phyloP scores from a whole-genome alignment of 2,888 invertebrate genomes.

The Caenorhabditis sp. region DNA sequence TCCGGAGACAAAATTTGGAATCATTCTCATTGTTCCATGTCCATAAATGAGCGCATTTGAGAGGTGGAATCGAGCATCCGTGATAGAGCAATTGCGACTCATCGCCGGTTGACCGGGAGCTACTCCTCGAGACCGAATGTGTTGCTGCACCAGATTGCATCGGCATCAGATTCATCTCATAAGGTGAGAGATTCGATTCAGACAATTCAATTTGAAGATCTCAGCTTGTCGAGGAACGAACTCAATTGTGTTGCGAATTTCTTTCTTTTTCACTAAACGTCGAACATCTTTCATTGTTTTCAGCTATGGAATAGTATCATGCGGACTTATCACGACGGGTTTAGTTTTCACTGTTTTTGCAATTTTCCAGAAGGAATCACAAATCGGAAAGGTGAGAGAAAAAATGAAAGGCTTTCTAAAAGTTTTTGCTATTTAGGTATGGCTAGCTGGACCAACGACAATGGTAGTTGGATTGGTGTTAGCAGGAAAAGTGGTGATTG shows the following conservation, averaged over 20 bases:
- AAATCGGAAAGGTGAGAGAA: constrained; percentile 79
- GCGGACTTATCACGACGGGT: constrained; percentile 82
- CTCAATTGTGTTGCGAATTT: constrained; percentile 36
- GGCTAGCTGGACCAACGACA: constrained; percentile 81
- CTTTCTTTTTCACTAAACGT: background rate
- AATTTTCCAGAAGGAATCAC: constrained; percentile 83
- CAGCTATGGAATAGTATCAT: constrained; percentile 82
- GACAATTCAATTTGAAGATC: constrained; percentile 15
- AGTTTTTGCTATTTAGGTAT: constrained; percentile 64
- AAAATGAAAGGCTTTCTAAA: background rate
- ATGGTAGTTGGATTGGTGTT: constrained; percentile 82
- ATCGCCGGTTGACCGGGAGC: constrained; percentile 37
- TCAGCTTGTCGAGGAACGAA: constrained; percentile 5
- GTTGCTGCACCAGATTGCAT: constrained; percentile 80
- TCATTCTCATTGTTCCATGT: constrained; percentile 45
- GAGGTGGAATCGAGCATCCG: constrained; percentile 7
- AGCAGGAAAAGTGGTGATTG: constrained; percentile 82
- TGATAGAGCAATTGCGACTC: constrained; percentile 43
- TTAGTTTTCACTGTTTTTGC: constrained; percentile 83
- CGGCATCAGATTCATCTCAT: constrained; percentile 82
- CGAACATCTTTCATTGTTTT: constrained; percentile 56
- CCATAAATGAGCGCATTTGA: constrained; percentile 53
- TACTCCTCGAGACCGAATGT: constrained; percentile 57
- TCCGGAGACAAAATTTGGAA: background rate
- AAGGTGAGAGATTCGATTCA: constrained; percentile 72